phyloP scores from a whole-genome alignment of 2,888 invertebrate genomes.

The Myathropa florea region DNA sequence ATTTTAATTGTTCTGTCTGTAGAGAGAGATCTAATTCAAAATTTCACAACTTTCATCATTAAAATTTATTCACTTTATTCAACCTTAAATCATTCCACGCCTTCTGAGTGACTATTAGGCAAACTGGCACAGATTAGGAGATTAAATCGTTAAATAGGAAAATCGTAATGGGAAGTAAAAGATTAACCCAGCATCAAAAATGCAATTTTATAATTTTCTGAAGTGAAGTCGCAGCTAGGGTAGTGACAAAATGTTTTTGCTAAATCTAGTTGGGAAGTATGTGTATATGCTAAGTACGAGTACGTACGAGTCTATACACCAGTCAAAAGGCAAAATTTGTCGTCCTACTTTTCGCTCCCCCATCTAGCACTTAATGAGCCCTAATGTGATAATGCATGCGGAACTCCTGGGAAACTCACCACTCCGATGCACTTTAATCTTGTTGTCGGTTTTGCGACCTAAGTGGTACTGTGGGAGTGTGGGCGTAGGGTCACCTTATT shows the following conservation, averaged over 20 bases:
- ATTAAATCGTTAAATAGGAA: constrained; percentile 35
- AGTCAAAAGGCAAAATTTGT: neutral
- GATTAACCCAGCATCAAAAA: constrained; percentile 40
- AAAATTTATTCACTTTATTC: constrained; percentile 51
- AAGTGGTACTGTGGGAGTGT: too few species aligned
- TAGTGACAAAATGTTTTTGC: neutral
- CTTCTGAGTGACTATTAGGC: constrained; percentile 24
- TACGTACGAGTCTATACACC: neutral
- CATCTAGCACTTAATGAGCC: constrained; percentile 33
- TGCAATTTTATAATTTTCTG: constrained; percentile 49
- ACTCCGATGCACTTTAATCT: neutral
- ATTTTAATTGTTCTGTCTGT: constrained; percentile 59
- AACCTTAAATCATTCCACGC: constrained; percentile 44
- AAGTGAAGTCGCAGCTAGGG: neutral
- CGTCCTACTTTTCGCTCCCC: neutral
- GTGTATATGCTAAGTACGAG: constrained; percentile 25
- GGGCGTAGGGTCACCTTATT: neutral
- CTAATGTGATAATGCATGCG: constrained; percentile 38
- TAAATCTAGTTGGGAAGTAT: neutral
- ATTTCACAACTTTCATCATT: constrained; percentile 29
- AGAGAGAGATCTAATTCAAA: constrained; percentile 37
- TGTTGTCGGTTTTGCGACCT: too few species aligned
- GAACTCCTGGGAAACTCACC: neutral
- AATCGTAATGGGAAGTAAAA: neutral
- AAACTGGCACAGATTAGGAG: constrained; percentile 9